Conservation (phyloP, 2,113 vertebrate species). For the Glaucomys volans region DNA sequence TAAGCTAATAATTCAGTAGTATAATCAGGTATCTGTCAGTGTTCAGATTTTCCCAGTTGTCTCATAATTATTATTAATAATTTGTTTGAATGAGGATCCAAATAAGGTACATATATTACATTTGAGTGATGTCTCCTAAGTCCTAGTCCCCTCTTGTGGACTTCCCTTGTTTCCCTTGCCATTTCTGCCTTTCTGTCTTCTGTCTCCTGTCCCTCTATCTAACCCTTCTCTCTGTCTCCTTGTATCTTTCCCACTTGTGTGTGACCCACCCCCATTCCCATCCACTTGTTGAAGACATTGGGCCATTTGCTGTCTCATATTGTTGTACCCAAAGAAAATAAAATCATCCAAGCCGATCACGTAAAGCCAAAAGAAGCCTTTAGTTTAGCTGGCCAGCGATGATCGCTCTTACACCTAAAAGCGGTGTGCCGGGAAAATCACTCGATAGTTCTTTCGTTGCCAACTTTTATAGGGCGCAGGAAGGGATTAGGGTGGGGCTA, state of each 20-base stretch:
- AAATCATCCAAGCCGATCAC: no score
- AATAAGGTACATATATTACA: not conserved
- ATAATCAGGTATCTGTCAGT: not conserved
- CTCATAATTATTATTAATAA: not conserved
- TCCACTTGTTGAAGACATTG: not conserved
- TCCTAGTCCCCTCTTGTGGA: not conserved
- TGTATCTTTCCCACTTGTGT: not conserved
- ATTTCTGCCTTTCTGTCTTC: not conserved
- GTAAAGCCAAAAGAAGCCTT: no score
- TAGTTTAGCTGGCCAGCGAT: no score
- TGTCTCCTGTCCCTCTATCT: not conserved
- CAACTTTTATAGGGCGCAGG: no score
- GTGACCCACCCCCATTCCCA: not conserved
- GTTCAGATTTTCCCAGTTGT: not conserved
- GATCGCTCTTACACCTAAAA: no score
- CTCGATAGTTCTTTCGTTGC: no score
- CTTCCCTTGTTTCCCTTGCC: not conserved
- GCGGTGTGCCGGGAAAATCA: no score
- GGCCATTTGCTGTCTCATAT: not conserved
- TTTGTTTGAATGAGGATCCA: constrained; percentile 7
- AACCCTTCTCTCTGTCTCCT: not conserved
- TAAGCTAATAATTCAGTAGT: not conserved
- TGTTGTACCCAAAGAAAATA: no score
- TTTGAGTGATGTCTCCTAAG: not conserved
- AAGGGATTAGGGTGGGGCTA: no score